Conservation (phyloP, 2,113 vertebrate genomes). For the Megaceryle torquata region DNA sequence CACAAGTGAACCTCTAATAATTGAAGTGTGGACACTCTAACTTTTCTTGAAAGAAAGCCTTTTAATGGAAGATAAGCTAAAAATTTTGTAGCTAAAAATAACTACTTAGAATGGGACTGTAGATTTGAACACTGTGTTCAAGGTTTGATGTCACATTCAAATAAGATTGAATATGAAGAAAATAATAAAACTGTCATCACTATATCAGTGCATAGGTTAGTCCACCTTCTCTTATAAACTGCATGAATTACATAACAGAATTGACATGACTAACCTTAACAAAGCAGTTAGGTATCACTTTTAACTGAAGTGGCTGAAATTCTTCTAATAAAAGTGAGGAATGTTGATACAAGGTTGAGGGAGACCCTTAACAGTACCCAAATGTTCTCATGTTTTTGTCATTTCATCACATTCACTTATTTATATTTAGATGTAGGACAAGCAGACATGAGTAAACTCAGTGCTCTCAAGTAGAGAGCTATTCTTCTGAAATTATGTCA, state of each 20-base stretch:
- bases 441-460: not conserved
- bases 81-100: not conserved
- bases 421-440: not conserved
- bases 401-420: not conserved
- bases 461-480: not conserved
- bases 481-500: not conserved
- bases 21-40: not conserved
- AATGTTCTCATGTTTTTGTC: not conserved
- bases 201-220: not conserved
- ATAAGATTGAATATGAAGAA: not conserved
- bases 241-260: not conserved
- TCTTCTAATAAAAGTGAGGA: not conserved
- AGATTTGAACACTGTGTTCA: not conserved
- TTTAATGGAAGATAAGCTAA: not conserved
- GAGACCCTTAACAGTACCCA: not conserved
- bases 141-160: not conserved
- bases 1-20: not conserved
- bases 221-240: not conserved
- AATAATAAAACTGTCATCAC: not conserved
- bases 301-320: not conserved
- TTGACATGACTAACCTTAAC: not conserved
- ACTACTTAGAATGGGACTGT: not conserved
- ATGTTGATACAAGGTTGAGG: not conserved
- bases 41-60: not conserved
- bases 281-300: not conserved